phyloP scores from a whole-genome alignment of 2,888 invertebrate genomes.

The Apomyelois bistriatella region DNA sequence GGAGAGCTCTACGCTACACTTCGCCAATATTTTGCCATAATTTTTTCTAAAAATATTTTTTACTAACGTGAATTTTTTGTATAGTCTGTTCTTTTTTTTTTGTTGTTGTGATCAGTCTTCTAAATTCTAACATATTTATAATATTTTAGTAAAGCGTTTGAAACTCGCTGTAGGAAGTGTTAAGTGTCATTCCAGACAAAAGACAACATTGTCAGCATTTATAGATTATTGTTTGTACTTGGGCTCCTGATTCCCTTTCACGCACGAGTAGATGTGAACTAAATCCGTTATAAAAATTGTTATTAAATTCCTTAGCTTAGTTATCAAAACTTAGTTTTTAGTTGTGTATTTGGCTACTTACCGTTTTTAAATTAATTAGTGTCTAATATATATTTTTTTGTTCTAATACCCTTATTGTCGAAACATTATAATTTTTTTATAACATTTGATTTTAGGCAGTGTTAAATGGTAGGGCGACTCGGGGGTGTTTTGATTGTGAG shows the following conservation, averaged over 20 bases:
- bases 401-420: constrained; percentile 45
- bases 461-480: constrained; percentile 28
- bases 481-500: constrained; percentile 40
- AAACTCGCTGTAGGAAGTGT: constrained; percentile 46
- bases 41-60: constrained; percentile 51
- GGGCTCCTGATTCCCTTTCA: constrained; percentile 21
- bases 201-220: constrained; percentile 79
- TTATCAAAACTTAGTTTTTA: constrained; percentile 53
- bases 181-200: constrained; percentile 78
- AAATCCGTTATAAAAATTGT: constrained; percentile 51
- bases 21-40: constrained; percentile 78
- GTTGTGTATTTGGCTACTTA: constrained; percentile 54
- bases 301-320: constrained; percentile 55
- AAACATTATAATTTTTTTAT: constrained; percentile 41
- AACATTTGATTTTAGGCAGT: constrained; percentile 25
- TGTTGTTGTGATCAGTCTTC: constrained; percentile 44
- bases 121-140: constrained; percentile 61
- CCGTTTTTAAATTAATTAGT: constrained; percentile 49
- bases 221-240: constrained; percentile 63
- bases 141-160: constrained; percentile 44
- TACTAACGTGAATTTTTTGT: constrained; percentile 54
- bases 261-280: constrained; percentile 34
- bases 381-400: constrained; percentile 49
- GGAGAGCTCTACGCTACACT: constrained; percentile 55
- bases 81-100: constrained; percentile 40